phyloP scores from a whole-genome alignment of 1,140 invertebrate species.

The Antheraea mylitta region DNA sequence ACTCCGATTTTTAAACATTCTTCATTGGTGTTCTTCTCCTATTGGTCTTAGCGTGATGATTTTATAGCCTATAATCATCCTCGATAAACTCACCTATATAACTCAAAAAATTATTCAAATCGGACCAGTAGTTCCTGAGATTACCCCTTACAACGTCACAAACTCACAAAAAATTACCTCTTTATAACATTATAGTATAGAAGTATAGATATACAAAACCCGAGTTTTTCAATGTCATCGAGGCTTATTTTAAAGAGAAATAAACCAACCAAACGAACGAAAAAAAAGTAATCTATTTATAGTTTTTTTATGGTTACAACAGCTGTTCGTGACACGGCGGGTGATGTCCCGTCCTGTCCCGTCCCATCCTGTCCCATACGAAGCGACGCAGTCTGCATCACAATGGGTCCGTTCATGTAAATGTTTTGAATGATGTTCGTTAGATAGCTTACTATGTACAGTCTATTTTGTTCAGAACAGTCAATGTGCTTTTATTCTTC shows the following conservation, averaged over 20 bases:
- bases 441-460: not conserved
- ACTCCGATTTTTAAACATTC: no score
- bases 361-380: constrained; percentile 10
- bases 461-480: not conserved
- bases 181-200: no score
- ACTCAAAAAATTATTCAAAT: no score
- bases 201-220: not conserved
- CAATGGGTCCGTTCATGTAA: constrained; percentile 36
- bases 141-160: no score
- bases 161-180: no score
- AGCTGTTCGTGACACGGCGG: constrained; percentile 6
- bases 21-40: no score
- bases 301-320: not conserved
- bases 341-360: not conserved
- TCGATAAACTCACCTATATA: no score
- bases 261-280: not conserved
- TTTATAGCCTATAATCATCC: no score
- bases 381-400: constrained; percentile 29
- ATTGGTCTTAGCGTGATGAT: no score
- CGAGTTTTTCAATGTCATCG: not conserved
- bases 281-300: not conserved
- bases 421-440: not conserved
- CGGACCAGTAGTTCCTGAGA: no score
- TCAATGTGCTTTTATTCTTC: not conserved
- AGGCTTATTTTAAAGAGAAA: not conserved